Base-by-base conservation (phyloP, 1,140 invertebrate species). In the Drosophila ercepeae region DNA sequence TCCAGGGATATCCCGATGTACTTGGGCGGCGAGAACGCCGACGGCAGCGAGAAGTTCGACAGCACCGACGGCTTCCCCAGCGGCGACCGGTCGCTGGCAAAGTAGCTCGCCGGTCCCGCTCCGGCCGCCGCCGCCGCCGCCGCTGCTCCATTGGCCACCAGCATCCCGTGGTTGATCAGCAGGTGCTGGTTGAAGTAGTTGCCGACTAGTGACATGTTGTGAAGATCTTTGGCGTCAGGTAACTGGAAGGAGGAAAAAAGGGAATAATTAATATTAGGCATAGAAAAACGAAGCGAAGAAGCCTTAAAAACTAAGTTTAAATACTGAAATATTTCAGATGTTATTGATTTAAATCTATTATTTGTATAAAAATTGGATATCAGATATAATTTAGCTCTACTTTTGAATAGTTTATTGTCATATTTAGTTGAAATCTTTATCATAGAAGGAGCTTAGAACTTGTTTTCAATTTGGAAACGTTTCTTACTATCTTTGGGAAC, bases 201-300 rank as follows among this genome's bases (percentile, higher is more conserved):
- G 69, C 90, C 89, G 79, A 91, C 90, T 86, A 91, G 86, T 73
- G 91, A 91, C 89, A 91, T 91, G 72, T 91, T 91, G 78, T 91
- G 91, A 50, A 91, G 78, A 89, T 91, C 91, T 90, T 91, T 91
- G 78, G 90, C 91, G 90, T 91, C 91, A 76, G 90, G 91, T 82
- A 91, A 76, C 90, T 91, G 73, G 8, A 89, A 89, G 3, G 29
- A 89, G 3, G 29, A 45, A 23, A 32, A 32, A 32, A 32, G 2
- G 29, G 29, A 32, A 32, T 32, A n/a, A n/a, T 32, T 32, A 32
- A 32, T 11, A 32, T 32, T 7, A 21, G 21, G 4, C 4, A 21
- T 21, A 4, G 21, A 4, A 21, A 21, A 21, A 21, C 2, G 21
- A n/a, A n/a, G n/a, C n/a, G n/a, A n/a, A n/a, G n/a, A n/a, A n/a